These are phyloP conservation scores for Xiphorhynchus erythropygius DNA, from an alignment of 2,797 vertebrate species.

Conservation along the genomic window DNA sequence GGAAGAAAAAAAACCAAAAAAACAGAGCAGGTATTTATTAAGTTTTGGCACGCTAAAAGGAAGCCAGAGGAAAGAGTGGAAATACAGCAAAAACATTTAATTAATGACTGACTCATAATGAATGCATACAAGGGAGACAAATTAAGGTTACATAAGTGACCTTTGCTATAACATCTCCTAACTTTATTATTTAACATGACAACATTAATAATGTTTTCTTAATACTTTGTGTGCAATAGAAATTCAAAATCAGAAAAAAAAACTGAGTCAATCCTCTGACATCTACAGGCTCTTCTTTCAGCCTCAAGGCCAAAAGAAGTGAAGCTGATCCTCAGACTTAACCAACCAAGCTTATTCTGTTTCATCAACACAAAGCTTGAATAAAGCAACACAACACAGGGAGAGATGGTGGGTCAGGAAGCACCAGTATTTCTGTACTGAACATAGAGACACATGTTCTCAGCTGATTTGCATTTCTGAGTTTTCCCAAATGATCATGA, in stretches of 20 bases:
- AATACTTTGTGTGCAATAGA: background rate
- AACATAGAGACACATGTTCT: background rate
- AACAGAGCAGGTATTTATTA: background rate
- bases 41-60: background rate
- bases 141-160: background rate
- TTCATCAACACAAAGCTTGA: background rate
- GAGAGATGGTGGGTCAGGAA: background rate
- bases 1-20: background rate
- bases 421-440: background rate
- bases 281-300: background rate
- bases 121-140: background rate
- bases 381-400: background rate
- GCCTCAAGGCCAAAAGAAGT: background rate
- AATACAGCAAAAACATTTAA: background rate
- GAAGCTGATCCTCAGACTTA: background rate
- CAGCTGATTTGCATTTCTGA: background rate
- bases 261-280: background rate
- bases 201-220: background rate
- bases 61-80: background rate
- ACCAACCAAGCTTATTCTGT: background rate
- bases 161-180: background rate
- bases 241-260: background rate
- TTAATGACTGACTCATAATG: background rate
- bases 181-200: background rate
- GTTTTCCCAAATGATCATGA: background rate